Evolutionary conservation across 2,797 vertebrate species (phyloP).

Genomic region (Paramormyrops hopkinsi): DNA sequence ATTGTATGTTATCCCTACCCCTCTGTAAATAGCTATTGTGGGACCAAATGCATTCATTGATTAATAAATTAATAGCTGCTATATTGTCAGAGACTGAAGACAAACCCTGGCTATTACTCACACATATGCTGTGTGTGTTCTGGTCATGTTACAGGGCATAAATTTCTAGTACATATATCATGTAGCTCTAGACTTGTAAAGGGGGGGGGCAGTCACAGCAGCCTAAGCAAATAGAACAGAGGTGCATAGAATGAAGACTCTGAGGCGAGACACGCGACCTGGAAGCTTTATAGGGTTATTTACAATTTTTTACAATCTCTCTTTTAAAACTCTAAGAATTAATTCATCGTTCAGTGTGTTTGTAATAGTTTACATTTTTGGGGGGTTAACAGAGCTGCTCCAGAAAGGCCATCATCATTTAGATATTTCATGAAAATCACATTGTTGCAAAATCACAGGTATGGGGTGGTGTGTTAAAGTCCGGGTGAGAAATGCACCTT

Average conservation of each 20-base stretch:
- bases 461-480: not conserved
- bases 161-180: conserved; percentile 10
- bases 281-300: not conserved
- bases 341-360: not conserved
- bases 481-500: not conserved
- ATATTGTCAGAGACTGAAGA: not conserved
- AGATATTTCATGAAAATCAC: not conserved
- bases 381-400: not conserved
- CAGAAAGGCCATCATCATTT: not conserved
- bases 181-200: not conserved
- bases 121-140: not conserved
- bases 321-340: not conserved
- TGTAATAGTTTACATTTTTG: not conserved
- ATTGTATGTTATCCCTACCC: conserved; percentile 47
- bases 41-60: not conserved
- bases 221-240: not conserved
- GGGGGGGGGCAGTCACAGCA: not conserved
- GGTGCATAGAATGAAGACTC: not conserved
- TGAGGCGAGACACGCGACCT: not conserved
- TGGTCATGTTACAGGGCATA: conserved; percentile 8
- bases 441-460: not conserved
- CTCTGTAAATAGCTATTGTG: not conserved
- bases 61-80: not conserved
- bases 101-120: not conserved
- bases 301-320: not conserved